Evolutionary conservation across 2,113 vertebrate genomes (phyloP).

Genomic region (Alosa alosa): DNA sequence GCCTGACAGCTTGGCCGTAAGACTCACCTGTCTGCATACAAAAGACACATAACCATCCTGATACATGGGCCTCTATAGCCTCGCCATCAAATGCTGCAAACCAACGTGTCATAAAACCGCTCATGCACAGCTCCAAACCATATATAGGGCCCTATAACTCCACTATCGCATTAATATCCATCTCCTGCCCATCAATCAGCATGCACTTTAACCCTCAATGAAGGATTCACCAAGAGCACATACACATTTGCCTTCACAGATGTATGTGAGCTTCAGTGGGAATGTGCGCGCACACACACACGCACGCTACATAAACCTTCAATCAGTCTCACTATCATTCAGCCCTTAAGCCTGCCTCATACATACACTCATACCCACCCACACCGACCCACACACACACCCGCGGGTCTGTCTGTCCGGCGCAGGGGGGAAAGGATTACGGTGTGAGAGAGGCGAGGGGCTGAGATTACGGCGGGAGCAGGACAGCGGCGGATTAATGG

Average conservation of each 20-base stretch:
- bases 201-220: not conserved
- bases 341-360: not conserved
- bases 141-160: not conserved
- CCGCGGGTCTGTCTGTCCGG: not conserved
- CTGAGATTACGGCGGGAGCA: conserved; percentile 45
- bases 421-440: conserved; percentile 24
- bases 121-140: not conserved
- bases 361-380: not conserved
- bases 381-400: not conserved
- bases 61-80: not conserved
- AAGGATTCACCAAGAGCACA: not conserved
- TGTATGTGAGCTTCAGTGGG: not conserved
- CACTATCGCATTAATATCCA: not conserved
- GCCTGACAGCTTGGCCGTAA: not conserved
- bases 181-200: not conserved
- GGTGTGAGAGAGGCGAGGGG: conserved; percentile 43
- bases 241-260: not conserved
- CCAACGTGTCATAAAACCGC: not conserved
- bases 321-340: not conserved
- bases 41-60: not conserved
- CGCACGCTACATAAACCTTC: not conserved
- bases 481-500: conserved; percentile 41
- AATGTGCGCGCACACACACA: not conserved
- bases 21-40: not conserved
- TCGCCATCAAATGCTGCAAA: not conserved